phyloP scores from a whole-genome alignment of 2,797 vertebrate species.

The Rhinella marina region DNA sequence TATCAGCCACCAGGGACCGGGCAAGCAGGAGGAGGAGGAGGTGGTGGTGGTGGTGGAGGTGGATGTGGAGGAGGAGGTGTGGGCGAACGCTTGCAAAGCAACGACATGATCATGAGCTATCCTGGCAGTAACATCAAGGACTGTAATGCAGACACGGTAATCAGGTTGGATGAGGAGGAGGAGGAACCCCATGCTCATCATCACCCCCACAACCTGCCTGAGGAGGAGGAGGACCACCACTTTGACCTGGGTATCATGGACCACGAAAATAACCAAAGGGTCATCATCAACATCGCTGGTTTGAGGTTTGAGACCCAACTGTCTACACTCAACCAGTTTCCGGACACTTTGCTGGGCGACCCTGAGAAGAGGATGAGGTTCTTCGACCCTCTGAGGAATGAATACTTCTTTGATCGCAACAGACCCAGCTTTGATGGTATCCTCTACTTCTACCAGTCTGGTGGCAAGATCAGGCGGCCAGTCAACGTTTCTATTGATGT shows the following conservation, averaged over 20 bases:
- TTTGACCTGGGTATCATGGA: conserved; percentile 64
- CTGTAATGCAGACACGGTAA: conserved; percentile 73
- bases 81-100: conserved; percentile 75
- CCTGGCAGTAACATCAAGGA: conserved; percentile 72
- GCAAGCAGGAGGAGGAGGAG: conserved; percentile 39
- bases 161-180: conserved; percentile 65
- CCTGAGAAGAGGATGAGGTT: conserved; percentile 89
- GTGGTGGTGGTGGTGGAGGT: conserved; percentile 30
- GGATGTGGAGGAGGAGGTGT: conserved; percentile 54
- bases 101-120: conserved; percentile 79
- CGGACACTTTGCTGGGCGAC: conserved; percentile 90
- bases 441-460: conserved; percentile 94
- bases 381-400: conserved; percentile 94
- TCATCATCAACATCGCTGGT: conserved; percentile 92
- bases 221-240: conserved; percentile 60
- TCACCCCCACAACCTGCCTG: conserved; percentile 34
- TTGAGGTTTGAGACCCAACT: conserved; percentile 92
- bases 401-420: conserved; percentile 97
- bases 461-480: conserved; percentile 89
- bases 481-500: conserved; percentile 95
- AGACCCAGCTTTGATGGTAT: conserved; percentile 95
- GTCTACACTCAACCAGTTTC: conserved; percentile 92
- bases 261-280: conserved; percentile 82
- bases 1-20: conserved; percentile 52
- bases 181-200: conserved; percentile 33